A percentile compares a stretch with the other conserved stretches of the same genome.
phyloP scores from a whole-genome alignment of 2,113 vertebrate genomes.

The Azemiops feae region DNA sequence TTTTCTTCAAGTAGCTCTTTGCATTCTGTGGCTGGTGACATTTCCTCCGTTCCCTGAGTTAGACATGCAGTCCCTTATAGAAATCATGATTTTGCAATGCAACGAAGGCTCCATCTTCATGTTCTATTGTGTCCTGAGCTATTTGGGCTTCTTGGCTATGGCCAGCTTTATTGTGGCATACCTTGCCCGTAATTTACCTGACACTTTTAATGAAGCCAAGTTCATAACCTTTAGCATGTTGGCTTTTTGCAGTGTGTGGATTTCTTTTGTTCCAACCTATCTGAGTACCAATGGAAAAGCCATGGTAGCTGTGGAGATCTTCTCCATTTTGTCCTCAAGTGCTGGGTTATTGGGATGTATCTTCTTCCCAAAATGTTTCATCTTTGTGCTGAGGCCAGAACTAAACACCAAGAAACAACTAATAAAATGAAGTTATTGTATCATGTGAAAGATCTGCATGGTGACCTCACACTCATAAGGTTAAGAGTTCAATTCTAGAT shows the following conservation, averaged over 20 bases:
- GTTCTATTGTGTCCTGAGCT: not conserved
- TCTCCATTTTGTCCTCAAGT: not conserved
- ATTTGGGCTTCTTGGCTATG: not conserved
- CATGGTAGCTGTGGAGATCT: not conserved
- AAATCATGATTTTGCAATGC: not conserved
- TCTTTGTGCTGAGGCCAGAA: not conserved
- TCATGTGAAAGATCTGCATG: not conserved
- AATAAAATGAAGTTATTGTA: not conserved
- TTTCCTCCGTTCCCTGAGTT: not conserved
- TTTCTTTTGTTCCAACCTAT: not conserved
- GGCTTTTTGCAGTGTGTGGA: not conserved
- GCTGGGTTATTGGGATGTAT: not conserved
- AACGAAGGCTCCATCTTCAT: not conserved
- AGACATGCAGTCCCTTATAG: not conserved
- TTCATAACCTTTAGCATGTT: not conserved
- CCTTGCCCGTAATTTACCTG: not conserved
- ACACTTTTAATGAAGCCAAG: not conserved
- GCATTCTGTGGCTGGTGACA: not conserved
- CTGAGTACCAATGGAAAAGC: not conserved
- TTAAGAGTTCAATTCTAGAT: not conserved
- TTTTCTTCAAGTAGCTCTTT: not conserved
- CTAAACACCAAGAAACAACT: not conserved
- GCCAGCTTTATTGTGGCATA: not conserved
- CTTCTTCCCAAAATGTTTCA: not conserved
- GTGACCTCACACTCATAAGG: not conserved